A percentile compares a stretch with the other conserved stretches of the same genome.
Evolutionary conservation across 1,140 invertebrate genomes (phyloP).

Genomic region (Riptortus pedestris): DNA sequence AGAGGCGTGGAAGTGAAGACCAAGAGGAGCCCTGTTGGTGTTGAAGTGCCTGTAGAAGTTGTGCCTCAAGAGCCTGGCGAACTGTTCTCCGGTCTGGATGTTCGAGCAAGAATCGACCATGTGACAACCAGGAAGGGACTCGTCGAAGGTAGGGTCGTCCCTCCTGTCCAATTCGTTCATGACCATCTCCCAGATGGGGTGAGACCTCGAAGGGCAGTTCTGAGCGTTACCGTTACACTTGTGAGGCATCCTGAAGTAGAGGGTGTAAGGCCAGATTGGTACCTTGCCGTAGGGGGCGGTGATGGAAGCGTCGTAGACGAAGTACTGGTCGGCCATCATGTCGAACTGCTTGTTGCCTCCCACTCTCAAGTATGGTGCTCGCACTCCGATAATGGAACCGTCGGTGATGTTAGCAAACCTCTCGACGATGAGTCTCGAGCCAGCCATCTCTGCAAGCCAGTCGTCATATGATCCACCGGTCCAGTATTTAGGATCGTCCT

Average conservation of each 20-base stretch:
- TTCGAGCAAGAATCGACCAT: constrained; percentile 90
- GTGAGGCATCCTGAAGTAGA: constrained; percentile 90
- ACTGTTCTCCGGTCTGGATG: constrained; percentile 79
- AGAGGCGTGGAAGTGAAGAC: constrained; percentile 87
- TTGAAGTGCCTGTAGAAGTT: constrained; percentile 90
- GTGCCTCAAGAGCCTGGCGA: constrained; percentile 73
- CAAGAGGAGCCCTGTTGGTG: constrained; percentile 85
- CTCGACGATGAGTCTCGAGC: constrained; percentile 75
- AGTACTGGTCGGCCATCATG: constrained; percentile 92
- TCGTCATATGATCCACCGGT: constrained; percentile 75
- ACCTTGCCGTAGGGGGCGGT: constrained; percentile 77
- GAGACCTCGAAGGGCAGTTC: constrained; percentile 74
- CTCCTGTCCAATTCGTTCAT: constrained; percentile 88
- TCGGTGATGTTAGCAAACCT: constrained; percentile 85
- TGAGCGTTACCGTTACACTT: constrained; percentile 88
- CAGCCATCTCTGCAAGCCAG: constrained; percentile 92
- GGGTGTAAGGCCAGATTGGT: constrained; percentile 90
- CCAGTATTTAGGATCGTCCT: constrained; percentile 84
- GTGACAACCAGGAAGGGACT: constrained; percentile 82
- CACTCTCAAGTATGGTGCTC: constrained; percentile 80
- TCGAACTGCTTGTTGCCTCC: constrained; percentile 91
- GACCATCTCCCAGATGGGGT: constrained; percentile 91
- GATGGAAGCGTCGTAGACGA: constrained; percentile 88
- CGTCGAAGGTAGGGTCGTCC: constrained; percentile 83
- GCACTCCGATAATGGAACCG: constrained; percentile 74